Evolutionary conservation across 2,113 vertebrate genomes (phyloP).

Genomic region (Gallinago media): DNA sequence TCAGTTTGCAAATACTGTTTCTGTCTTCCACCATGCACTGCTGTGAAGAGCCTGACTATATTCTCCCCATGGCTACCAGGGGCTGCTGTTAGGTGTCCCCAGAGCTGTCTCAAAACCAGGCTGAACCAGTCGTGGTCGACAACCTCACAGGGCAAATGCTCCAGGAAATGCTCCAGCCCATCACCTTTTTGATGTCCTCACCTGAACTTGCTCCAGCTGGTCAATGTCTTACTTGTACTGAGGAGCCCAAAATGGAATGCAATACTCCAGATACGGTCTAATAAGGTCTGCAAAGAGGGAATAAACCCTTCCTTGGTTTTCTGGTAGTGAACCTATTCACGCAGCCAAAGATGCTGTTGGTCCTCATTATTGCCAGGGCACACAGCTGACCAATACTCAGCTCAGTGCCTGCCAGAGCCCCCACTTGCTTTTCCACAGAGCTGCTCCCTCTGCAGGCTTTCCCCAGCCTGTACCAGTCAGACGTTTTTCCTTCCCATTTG

Average conservation of each 20-base stretch:
- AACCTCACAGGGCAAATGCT: background rate
- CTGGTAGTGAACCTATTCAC: background rate
- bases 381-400: background rate
- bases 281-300: background rate
- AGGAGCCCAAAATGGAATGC: background rate
- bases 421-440: background rate
- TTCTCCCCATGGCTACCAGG: no score
- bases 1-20: background rate
- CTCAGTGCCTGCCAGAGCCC: background rate
- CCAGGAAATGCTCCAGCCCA: background rate
- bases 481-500: background rate
- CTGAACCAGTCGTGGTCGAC: background rate
- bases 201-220: background rate
- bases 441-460: background rate
- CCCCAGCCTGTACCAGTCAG: background rate
- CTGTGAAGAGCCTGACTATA: background rate
- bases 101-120: background rate
- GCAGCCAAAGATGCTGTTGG: background rate
- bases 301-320: background rate
- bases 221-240: background rate
- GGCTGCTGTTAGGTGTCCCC: background rate
- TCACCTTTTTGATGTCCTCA: background rate
- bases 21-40: background rate
- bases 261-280: background rate
- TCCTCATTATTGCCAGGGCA: background rate